Evolutionary conservation across 2,113 vertebrate species (phyloP), one percentile per base, ranked within the genome.

Genomic region (Murina feae): DNA sequence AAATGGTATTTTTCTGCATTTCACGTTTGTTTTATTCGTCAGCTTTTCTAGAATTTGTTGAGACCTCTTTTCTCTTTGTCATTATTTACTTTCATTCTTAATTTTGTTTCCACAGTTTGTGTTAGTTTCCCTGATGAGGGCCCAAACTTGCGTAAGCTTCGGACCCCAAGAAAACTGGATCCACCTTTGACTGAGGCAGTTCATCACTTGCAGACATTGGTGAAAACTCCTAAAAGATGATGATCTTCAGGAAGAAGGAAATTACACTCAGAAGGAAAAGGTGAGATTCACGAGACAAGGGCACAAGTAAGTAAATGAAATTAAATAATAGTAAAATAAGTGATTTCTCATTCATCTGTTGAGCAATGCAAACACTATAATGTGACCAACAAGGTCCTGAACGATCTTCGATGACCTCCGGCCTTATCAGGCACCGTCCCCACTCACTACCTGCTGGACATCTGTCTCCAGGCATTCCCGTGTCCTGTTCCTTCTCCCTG

Each of bases 61-160:
- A 49, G 28, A 25, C 89, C 81, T 68, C 32, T 85, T 74, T 82
- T 78, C 58, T 92, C 18, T 5, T 53, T 53, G 49, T 65, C 75
- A 16, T 1, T 49, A 55, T 65, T 96, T 90, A 42, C 79, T 92
- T 69, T 76, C 55, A 86, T 68, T 37, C 42, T 87, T 81, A 79
- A 49, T 84, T 69, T 75, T 87, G 10, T 83, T 30, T 69, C 93
- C 51, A n/a, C 10, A 9, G 30, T 63, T 68, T 44, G 37, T 6
- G 4, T 51, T 51, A 4, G 30, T 95, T 87, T 89, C 63, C 35
- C 68, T 78, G 49, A 79, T 37, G 39, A 83, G 16, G 7, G 5
- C 14, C 9, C 58, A 1, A 51, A 51, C 14, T 30, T 72, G 28
- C 20, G 53, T 78, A 68, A 60, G 11, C 65, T 51, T 74, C 10